Evolutionary conservation across 2,888 invertebrate species (phyloP).

Genomic region (Girardia tigrina): DNA sequence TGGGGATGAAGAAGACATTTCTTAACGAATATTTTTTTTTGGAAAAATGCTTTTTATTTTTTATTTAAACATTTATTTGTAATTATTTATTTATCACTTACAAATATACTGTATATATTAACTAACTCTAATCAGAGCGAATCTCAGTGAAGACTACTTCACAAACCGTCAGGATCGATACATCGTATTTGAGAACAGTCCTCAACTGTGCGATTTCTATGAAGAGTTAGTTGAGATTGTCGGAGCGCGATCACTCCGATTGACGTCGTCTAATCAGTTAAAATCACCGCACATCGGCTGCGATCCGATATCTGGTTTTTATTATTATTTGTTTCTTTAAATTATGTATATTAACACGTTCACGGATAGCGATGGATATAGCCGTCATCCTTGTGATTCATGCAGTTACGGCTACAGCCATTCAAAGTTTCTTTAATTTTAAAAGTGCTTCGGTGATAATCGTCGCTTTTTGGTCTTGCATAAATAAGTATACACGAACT

Average conservation of each 20-base stretch:
- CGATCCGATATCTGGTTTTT: slow-evolving; percentile 27
- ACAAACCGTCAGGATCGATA: slow-evolving; percentile 91
- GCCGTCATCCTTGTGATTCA: no score
- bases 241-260: slow-evolving; percentile 39
- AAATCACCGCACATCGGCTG: neutral
- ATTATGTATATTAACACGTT: no score
- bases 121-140: slow-evolving; percentile 58
- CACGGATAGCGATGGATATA: no score
- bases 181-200: slow-evolving; percentile 67
- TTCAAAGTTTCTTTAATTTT: no score
- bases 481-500: no score
- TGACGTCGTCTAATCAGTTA: neutral
- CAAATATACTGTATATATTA: neutral
- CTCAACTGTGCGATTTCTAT: slow-evolving; percentile 67
- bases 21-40: no score
- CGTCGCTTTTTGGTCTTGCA: no score
- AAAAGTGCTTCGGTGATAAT: no score
- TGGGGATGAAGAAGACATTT: no score
- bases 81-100: neutral
- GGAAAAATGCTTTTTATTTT: neutral
- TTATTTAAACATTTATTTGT: neutral
- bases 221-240: slow-evolving; percentile 42
- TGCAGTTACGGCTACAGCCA: no score
- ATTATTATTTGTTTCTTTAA: no score
- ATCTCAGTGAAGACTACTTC: slow-evolving; percentile 91